Conservation (phyloP, 2,113 vertebrate genomes). For the Dipodomys ordii region DNA sequence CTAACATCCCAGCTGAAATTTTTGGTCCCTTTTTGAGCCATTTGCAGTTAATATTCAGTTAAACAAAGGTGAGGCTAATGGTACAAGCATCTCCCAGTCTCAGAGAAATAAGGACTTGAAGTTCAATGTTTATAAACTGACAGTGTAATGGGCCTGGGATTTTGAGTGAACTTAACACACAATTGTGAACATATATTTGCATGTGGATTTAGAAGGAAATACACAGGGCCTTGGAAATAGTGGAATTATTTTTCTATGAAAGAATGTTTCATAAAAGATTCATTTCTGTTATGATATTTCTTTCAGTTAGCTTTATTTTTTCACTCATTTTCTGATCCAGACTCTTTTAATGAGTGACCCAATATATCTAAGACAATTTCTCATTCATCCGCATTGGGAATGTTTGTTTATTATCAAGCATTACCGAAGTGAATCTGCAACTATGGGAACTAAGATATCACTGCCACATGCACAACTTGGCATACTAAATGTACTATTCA, state of each 20-base stretch:
- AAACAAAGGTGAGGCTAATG: not conserved
- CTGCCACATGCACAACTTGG: slow-evolving; percentile 18
- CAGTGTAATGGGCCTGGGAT: not conserved
- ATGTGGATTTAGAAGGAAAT: slow-evolving; percentile 27
- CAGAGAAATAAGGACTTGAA: not conserved
- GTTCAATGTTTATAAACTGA: slow-evolving; percentile 13
- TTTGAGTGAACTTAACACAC: slow-evolving; percentile 31
- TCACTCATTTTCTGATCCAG: slow-evolving; percentile 57
- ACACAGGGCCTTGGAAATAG: slow-evolving; percentile 52
- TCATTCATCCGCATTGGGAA: not conserved
- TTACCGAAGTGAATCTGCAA: slow-evolving; percentile 27
- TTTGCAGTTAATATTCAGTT: slow-evolving; percentile 35
- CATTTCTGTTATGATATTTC: slow-evolving; percentile 12
- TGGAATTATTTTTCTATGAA: slow-evolving; percentile 46
- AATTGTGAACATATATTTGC: slow-evolving; percentile 4
- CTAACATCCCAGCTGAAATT: not conserved
- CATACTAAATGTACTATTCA: slow-evolving; percentile 24
- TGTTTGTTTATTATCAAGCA: slow-evolving; percentile 62
- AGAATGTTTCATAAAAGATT: not conserved
- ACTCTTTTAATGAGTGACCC: slow-evolving; percentile 10
- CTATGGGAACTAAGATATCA: slow-evolving; percentile 14
- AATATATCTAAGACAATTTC: not conserved
- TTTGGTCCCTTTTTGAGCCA: slow-evolving; percentile 3
- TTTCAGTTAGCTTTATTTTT: slow-evolving; percentile 23
- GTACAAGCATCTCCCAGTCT: not conserved